These are phyloP conservation scores for Archaeoteleia sp. DNA, from an alignment of 2,888 invertebrate genomes.

Conservation along the genomic window DNA sequence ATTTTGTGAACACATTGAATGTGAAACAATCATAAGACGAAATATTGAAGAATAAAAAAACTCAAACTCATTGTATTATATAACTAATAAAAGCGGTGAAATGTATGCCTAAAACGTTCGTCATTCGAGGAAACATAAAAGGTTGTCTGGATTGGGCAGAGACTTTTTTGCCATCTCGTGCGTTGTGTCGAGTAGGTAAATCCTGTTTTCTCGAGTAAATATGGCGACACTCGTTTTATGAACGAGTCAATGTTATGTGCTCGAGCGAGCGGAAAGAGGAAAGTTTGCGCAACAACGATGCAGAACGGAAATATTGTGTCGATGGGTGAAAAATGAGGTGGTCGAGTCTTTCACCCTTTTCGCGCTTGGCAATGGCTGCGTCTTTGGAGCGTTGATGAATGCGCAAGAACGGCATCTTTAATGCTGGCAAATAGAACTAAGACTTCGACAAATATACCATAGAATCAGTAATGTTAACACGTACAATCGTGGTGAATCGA, in stretches of 20 bases:
- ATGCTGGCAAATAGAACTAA: constrained; percentile 61
- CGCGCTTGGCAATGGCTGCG: background rate
- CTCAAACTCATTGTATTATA: too few relatives aligned
- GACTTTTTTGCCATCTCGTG: constrained; percentile 16
- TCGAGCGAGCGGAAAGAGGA: constrained; percentile 45
- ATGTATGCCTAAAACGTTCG: too few relatives aligned
- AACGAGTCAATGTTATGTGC: constrained; percentile 41
- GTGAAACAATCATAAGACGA: too few relatives aligned
- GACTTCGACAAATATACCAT: constrained; percentile 63
- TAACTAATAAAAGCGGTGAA: too few relatives aligned
- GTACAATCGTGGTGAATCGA: constrained; percentile 54
- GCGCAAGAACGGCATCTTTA: constrained; percentile 29
- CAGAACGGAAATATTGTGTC: constrained; percentile 55
- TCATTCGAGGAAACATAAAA: too few relatives aligned
- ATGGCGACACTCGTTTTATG: constrained; percentile 53
- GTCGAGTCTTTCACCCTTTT: background rate
- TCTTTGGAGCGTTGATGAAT: background rate
- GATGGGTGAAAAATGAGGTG: constrained; percentile 39
- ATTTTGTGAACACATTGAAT: too few relatives aligned
- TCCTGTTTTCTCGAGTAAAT: constrained; percentile 56
- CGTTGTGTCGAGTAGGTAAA: constrained; percentile 46
- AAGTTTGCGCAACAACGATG: constrained; percentile 45
- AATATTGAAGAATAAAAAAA: too few relatives aligned
- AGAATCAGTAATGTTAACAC: constrained; percentile 60
- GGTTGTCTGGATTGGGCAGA: background rate